These are phyloP conservation scores for Caenorhabditis brenneri DNA, from an alignment of 1,140 invertebrate species.

Conservation along the genomic window DNA sequence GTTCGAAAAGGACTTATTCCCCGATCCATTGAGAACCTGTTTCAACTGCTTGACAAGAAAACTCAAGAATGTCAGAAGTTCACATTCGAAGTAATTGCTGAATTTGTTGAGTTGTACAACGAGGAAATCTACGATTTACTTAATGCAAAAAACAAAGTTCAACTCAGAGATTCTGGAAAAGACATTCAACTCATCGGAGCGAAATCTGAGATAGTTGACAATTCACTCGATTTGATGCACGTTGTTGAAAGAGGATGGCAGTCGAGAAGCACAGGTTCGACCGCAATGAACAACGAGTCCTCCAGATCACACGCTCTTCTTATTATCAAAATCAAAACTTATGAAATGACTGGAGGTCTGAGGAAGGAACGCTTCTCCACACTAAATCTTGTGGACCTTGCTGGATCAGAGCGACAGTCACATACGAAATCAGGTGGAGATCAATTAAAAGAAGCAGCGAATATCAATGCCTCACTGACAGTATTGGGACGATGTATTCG, in stretches of 20 bases:
- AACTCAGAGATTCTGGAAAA: not conserved
- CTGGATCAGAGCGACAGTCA: constrained; percentile 82
- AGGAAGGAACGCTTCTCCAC: constrained; percentile 48
- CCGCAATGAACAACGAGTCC: constrained; percentile 73
- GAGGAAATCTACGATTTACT: constrained; percentile 73
- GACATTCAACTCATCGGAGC: constrained; percentile 26
- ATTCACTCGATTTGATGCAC: constrained; percentile 25
- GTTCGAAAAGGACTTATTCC: constrained; percentile 79
- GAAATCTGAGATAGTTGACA: not conserved
- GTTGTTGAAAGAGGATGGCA: constrained; percentile 63
- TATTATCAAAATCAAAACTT: constrained; percentile 56
- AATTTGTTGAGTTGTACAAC: constrained; percentile 74
- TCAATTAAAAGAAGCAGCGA: constrained; percentile 84
- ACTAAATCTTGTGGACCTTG: constrained; percentile 86
- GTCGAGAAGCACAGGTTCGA: constrained; percentile 71
- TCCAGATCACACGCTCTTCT: constrained; percentile 73
- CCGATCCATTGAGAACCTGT: constrained; percentile 81
- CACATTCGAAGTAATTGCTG: not conserved
- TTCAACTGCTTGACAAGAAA: constrained; percentile 72
- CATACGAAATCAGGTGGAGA: constrained; percentile 73
- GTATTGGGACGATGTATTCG: constrained; percentile 86
- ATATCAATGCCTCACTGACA: constrained; percentile 77
- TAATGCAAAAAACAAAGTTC: constrained; percentile 59
- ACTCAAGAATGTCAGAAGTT: constrained; percentile 1
- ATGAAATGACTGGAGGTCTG: constrained; percentile 27